phyloP scores from a whole-genome alignment of 2,888 invertebrate species.

The Xanthia icteritia region DNA sequence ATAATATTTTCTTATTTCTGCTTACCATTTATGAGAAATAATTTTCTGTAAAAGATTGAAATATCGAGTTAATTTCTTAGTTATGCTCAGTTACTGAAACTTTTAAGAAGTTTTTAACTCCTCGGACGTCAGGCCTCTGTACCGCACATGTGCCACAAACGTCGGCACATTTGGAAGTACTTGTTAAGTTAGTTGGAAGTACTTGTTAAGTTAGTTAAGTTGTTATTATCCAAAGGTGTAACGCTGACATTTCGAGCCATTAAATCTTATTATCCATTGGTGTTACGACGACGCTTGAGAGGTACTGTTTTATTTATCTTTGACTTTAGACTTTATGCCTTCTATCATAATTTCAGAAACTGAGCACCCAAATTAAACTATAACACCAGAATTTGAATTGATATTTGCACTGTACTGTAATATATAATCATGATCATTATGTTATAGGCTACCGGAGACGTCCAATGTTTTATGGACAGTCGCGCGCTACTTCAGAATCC shows the following conservation, averaged over 20 bases:
- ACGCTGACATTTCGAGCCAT: too few relatives aligned
- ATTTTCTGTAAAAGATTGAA: not conserved
- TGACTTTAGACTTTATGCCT: not conserved
- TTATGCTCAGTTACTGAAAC: constrained; percentile 41
- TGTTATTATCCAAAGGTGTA: too few relatives aligned
- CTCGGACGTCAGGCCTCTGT: too few relatives aligned
- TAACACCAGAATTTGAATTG: constrained; percentile 63
- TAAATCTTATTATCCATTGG: too few relatives aligned
- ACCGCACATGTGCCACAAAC: too few relatives aligned
- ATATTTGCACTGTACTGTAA: constrained; percentile 64
- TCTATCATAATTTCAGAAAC: constrained; percentile 29
- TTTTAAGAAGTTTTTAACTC: not conserved
- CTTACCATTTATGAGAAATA: too few relatives aligned
- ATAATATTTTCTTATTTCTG: not conserved
- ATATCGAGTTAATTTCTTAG: constrained; percentile 52
- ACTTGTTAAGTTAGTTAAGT: too few relatives aligned
- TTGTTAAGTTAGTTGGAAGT: too few relatives aligned
- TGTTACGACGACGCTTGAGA: too few relatives aligned
- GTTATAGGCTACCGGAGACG: constrained; percentile 89
- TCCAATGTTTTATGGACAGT: constrained; percentile 90
- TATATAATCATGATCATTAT: constrained; percentile 70
- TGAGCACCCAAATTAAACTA: constrained; percentile 17
- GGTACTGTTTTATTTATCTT: not conserved
- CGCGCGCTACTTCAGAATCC: constrained; percentile 89
- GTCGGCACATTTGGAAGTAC: too few relatives aligned